A percentile compares a stretch with the other conserved stretches of the same genome.
phyloP scores from a whole-genome alignment of 2,797 vertebrate species.

The Falco berigora region DNA sequence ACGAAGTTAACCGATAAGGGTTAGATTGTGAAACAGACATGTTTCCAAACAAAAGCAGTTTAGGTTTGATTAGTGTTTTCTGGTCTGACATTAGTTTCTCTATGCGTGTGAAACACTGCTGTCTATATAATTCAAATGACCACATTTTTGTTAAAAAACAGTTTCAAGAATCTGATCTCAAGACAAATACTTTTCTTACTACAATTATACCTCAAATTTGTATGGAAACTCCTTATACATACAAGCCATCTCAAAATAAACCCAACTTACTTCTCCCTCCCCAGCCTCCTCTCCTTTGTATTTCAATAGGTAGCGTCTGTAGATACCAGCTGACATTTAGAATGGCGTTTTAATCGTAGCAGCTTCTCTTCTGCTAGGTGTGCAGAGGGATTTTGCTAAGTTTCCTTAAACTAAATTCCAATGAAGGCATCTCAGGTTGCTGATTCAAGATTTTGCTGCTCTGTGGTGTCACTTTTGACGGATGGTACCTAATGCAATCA shows the following conservation, averaged over 20 bases:
- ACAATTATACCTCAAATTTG: not conserved
- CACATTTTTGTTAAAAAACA: not conserved
- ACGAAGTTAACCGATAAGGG: not conserved
- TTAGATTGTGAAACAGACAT: not conserved
- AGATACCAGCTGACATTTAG: conserved; percentile 45
- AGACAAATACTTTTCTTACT: not conserved
- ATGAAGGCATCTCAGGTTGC: conserved; percentile 77
- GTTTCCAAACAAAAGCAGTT: not conserved
- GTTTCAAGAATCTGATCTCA: not conserved
- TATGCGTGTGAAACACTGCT: not conserved
- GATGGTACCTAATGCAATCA: conserved; percentile 85
- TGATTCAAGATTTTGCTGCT: conserved; percentile 77
- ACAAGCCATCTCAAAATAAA: not conserved
- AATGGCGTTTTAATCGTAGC: conserved; percentile 70
- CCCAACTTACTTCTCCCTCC: not conserved
- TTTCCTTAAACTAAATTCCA: conserved; percentile 77
- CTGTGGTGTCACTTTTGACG: conserved; percentile 83
- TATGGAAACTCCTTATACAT: not conserved
- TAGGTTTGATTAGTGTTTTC: not conserved
- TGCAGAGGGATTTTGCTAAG: conserved; percentile 69
- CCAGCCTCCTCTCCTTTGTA: not conserved
- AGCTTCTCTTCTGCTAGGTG: conserved; percentile 57
- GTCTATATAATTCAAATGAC: not conserved
- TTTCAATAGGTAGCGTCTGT: conserved; percentile 34
- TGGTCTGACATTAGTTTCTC: not conserved